Evolutionary conservation across 2,888 invertebrate genomes (phyloP).

Genomic region (Brenthis ino): DNA sequence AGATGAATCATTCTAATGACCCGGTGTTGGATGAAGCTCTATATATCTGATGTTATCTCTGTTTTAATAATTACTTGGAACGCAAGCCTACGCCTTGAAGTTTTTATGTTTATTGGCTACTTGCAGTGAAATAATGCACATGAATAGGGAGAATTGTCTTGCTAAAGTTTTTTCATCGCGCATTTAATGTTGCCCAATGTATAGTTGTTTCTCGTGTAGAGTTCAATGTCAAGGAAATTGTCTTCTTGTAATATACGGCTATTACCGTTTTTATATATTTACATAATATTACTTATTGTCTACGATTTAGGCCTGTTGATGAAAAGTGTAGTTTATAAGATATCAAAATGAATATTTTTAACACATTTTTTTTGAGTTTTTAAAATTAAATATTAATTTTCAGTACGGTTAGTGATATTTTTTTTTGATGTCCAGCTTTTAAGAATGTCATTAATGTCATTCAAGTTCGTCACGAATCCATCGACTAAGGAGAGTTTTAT

Average conservation of each 20-base stretch:
- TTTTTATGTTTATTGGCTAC: slow-evolving; percentile 32
- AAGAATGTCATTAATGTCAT: too few species aligned
- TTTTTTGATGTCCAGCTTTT: too few species aligned
- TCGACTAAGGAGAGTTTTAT: too few species aligned
- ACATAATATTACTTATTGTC: not conserved
- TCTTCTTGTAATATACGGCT: slow-evolving; percentile 6
- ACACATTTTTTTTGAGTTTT: not conserved
- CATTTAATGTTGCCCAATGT: slow-evolving; percentile 15
- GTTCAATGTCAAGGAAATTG: slow-evolving; percentile 19
- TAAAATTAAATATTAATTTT: too few species aligned
- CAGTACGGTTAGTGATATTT: too few species aligned
- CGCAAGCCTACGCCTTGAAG: slow-evolving; percentile 36
- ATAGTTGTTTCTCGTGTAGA: slow-evolving; percentile 1
- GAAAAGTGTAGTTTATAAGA: not conserved
- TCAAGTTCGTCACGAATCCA: too few species aligned
- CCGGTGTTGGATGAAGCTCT: slow-evolving; percentile 39
- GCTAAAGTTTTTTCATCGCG: slow-evolving; percentile 16
- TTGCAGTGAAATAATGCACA: slow-evolving; percentile 26
- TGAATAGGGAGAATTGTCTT: slow-evolving; percentile 30
- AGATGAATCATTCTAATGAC: slow-evolving; percentile 52
- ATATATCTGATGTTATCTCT: slow-evolving; percentile 41
- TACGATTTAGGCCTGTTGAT: not conserved
- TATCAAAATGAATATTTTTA: too few species aligned
- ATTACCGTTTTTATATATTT: slow-evolving; percentile 11
- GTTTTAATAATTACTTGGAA: slow-evolving; percentile 44